Conservation (phyloP, 2,113 vertebrate species). For the Brachyhypopomus occidentalis region DNA sequence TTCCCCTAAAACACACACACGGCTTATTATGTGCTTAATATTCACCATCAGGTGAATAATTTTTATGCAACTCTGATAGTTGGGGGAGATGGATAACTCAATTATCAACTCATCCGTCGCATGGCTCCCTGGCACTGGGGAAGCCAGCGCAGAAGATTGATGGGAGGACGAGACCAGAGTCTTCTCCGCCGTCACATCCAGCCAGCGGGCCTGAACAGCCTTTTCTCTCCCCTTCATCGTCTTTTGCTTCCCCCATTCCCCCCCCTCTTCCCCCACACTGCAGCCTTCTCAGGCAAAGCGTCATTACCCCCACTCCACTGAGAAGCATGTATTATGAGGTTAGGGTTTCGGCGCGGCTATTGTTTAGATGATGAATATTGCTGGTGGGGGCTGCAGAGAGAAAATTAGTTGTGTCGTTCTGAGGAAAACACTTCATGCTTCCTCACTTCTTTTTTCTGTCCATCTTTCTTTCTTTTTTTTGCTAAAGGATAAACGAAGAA, state of each 20-base stretch:
- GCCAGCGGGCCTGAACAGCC: constrained; percentile 92
- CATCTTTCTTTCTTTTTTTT: constrained; percentile 41
- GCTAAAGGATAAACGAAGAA: constrained; percentile 66
- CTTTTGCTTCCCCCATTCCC: constrained; percentile 46
- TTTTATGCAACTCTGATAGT: constrained; percentile 98
- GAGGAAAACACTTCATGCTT: constrained; percentile 87
- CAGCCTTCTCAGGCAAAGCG: constrained; percentile 94
- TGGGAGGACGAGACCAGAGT: constrained; percentile 90
- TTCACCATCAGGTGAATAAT: constrained; percentile 98
- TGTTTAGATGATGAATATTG: constrained; percentile 98
- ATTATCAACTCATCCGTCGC: constrained; percentile 98
- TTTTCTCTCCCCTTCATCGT: constrained; percentile 64
- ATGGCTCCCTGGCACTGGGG: constrained; percentile 88
- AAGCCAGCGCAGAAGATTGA: constrained; percentile 93
- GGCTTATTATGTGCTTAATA: constrained; percentile 96
- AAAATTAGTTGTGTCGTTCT: constrained; percentile 86
- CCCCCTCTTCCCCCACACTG: constrained; percentile 50
- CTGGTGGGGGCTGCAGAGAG: constrained; percentile 77
- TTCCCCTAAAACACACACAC: constrained; percentile 87
- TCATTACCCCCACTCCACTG: constrained; percentile 98
- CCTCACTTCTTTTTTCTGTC: constrained; percentile 69
- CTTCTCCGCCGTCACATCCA: constrained; percentile 92
- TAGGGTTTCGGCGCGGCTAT: constrained; percentile 98
- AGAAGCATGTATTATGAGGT: constrained; percentile 98
- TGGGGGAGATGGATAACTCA: constrained; percentile 98